Percentiles rank a stretch among this genome's conserved stretches.
Conservation (phyloP, 1,140 invertebrate species). For the Hyles euphorbiae region DNA sequence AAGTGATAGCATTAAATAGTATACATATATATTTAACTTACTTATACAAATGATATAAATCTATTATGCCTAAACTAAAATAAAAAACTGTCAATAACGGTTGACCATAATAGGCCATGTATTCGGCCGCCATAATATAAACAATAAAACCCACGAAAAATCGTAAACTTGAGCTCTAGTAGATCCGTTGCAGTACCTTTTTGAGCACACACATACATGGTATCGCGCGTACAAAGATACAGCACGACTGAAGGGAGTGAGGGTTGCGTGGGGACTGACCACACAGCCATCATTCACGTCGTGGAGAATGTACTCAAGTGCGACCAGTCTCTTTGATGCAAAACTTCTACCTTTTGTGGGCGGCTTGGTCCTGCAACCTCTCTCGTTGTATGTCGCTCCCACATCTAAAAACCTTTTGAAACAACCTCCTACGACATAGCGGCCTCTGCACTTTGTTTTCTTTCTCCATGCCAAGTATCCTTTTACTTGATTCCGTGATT, state of each 20-base stretch:
- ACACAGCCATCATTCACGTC: slow-evolving; percentile 12
- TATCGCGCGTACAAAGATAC: slow-evolving; percentile 23
- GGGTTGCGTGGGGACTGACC: slow-evolving; percentile 18
- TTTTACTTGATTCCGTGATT: background rate
- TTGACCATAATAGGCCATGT: background rate
- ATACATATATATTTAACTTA: no score
- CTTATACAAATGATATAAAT: no score
- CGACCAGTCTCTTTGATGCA: slow-evolving; percentile 9
- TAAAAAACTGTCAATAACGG: slow-evolving; percentile 1
- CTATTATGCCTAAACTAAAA: no score
- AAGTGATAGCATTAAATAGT: no score
- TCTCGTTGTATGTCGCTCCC: slow-evolving; percentile 19
- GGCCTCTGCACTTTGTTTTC: slow-evolving; percentile 7
- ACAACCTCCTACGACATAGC: slow-evolving; percentile 17
- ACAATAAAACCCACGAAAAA: slow-evolving; percentile 16
- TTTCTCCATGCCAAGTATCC: background rate
- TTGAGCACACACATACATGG: slow-evolving; percentile 22
- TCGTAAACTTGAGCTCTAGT: background rate
- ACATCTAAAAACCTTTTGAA: slow-evolving; percentile 28
- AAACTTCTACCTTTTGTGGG: slow-evolving; percentile 16
- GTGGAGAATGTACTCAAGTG: slow-evolving; percentile 15
- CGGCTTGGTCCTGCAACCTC: slow-evolving; percentile 21
- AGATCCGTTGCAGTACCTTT: slow-evolving; percentile 14
- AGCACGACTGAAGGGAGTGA: slow-evolving; percentile 22
- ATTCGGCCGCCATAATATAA: slow-evolving; percentile 2